Evolutionary conservation across 2,888 invertebrate species (phyloP).

Genomic region (Zaprionus bogoriensis): DNA sequence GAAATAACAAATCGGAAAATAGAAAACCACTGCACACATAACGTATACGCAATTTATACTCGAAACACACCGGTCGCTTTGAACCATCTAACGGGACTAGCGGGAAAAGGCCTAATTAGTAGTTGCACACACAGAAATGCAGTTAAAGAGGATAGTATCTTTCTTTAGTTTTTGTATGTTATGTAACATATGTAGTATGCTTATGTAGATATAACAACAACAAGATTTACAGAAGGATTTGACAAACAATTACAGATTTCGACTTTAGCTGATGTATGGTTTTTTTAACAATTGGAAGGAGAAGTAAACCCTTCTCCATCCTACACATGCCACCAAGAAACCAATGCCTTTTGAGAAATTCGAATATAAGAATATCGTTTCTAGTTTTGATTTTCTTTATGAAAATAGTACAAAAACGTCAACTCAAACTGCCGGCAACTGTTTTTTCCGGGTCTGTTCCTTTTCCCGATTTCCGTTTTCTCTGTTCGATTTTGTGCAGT

Average conservation of each 20-base stretch:
- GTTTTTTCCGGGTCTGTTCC: constrained; percentile 1
- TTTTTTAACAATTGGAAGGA: not conserved
- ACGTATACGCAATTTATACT: not conserved
- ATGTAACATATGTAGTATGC: not conserved
- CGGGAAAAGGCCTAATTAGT: constrained; percentile 29
- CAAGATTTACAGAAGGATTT: constrained; percentile 81
- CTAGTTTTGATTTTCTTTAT: constrained; percentile 33
- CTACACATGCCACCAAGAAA: constrained; percentile 90
- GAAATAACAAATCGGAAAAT: constrained; percentile 1
- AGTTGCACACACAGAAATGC: constrained; percentile 32
- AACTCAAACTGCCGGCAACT: constrained; percentile 38
- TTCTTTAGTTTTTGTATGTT: not conserved
- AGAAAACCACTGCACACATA: not conserved
- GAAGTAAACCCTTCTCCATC: constrained; percentile 11
- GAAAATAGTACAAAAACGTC: constrained; percentile 29
- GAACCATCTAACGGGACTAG: constrained; percentile 9
- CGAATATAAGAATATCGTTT: constrained; percentile 3
- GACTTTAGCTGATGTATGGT: constrained; percentile 31
- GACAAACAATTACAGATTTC: constrained; percentile 46
- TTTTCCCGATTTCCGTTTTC: constrained; percentile 12
- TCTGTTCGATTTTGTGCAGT: constrained; percentile 20
- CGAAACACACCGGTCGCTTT: constrained; percentile 2
- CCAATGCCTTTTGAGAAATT: constrained; percentile 86
- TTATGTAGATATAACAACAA: constrained; percentile 30
- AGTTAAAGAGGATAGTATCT: constrained; percentile 23